Percentiles rank a stretch among this genome's conserved stretches.
Evolutionary conservation across 1,140 invertebrate species (phyloP).

Genomic region (Stegodyphus dumicola): DNA sequence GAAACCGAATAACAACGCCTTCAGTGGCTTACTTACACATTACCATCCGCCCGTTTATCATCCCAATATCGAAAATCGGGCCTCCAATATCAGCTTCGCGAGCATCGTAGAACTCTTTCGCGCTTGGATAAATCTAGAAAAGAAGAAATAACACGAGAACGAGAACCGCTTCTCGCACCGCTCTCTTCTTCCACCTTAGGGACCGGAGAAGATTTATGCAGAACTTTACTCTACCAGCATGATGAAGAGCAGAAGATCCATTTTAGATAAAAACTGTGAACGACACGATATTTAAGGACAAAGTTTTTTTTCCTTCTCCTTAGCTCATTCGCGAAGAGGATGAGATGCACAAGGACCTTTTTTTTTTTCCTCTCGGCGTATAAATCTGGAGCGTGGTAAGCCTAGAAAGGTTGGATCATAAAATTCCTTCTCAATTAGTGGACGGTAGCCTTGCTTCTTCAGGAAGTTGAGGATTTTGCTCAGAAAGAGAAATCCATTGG

Average conservation of each 20-base stretch:
- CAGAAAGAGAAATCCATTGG: too few relatives aligned
- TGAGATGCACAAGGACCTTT: neutral
- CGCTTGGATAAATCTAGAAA: too few relatives aligned
- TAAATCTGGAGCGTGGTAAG: too few relatives aligned
- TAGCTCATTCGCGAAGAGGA: neutral
- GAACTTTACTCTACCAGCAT: slow-evolving; percentile 16
- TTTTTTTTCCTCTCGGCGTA: too few relatives aligned
- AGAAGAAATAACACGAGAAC: neutral
- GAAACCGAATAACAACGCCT: too few relatives aligned
- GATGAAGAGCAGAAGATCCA: slow-evolving; percentile 12
- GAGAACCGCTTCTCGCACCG: neutral
- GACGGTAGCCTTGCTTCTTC: neutral
- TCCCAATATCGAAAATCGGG: too few relatives aligned
- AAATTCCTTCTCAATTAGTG: neutral
- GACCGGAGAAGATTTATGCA: slow-evolving; percentile 2
- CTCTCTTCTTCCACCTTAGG: too few relatives aligned
- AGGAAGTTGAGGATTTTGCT: too few relatives aligned
- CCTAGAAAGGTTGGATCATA: neutral
- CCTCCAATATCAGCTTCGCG: too few relatives aligned
- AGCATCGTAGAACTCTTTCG: too few relatives aligned
- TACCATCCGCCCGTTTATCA: too few relatives aligned
- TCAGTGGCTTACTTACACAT: too few relatives aligned
- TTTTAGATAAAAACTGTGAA: slow-evolving; percentile 12
- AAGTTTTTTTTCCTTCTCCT: neutral
- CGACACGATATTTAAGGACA: neutral